Evolutionary conservation across 2,113 vertebrate genomes (phyloP).

Genomic region (Melanerpes formicivorus): DNA sequence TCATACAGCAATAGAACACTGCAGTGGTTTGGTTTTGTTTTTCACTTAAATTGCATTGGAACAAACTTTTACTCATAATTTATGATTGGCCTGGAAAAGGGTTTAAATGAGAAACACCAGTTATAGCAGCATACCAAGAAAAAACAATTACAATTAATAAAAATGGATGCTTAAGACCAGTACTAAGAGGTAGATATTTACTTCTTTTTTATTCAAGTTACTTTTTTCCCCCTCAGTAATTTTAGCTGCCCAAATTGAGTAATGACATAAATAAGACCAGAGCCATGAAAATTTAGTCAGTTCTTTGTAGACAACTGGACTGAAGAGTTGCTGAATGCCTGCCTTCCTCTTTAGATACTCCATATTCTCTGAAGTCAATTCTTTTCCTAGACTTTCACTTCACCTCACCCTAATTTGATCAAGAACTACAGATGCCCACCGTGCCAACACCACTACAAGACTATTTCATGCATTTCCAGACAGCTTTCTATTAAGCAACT

Average conservation of each 20-base stretch:
- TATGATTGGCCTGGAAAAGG: not conserved
- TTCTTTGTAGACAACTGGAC: not conserved
- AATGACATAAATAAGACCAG: not conserved
- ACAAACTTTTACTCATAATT: not conserved
- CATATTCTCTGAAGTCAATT: not conserved
- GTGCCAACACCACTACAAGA: not conserved
- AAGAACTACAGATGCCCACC: not conserved
- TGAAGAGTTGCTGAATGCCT: not conserved
- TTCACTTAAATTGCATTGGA: not conserved
- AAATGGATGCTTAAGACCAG: not conserved
- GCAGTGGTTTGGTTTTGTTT: not conserved
- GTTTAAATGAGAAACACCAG: not conserved
- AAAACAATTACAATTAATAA: not conserved
- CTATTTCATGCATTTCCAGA: not conserved
- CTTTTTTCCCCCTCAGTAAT: not conserved
- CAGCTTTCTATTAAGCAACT: not conserved
- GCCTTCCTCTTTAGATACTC: not conserved
- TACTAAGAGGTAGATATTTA: not conserved
- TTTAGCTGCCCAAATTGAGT: not conserved
- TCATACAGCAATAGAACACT: not conserved
- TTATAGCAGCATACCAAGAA: not conserved
- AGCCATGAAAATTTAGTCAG: not conserved
- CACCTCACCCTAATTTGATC: not conserved
- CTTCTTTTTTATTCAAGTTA: not conserved
- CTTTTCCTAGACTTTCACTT: not conserved